Conservation (phyloP, 2,888 invertebrate species). For the Eristalinus aeneus region DNA sequence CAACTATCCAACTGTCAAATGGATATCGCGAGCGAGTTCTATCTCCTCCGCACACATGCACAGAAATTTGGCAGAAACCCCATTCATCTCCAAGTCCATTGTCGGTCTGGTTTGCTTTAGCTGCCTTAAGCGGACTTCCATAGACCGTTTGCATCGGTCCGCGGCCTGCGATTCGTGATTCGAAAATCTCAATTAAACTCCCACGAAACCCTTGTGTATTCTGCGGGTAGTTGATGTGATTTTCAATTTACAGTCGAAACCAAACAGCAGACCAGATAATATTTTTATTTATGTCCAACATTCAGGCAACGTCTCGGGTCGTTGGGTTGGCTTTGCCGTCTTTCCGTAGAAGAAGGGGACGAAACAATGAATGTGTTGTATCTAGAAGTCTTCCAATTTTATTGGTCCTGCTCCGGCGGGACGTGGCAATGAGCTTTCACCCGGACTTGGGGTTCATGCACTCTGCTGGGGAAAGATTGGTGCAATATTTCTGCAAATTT, state of each 20-base stretch:
- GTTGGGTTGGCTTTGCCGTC: conserved; percentile 50
- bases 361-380: conserved; percentile 56
- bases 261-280: conserved; percentile 63
- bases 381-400: conserved; percentile 61
- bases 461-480: conserved; percentile 6
- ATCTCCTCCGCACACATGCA: not conserved
- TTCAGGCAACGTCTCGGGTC: not conserved
- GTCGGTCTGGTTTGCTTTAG: conserved; percentile 48
- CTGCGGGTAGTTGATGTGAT: conserved; percentile 66
- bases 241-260: conserved; percentile 69
- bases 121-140: not conserved
- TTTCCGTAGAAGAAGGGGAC: not conserved
- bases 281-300: conserved; percentile 63
- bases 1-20: conserved; percentile 67
- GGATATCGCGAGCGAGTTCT: conserved; percentile 53
- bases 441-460: not conserved
- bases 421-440: not conserved
- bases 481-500: conserved; percentile 66
- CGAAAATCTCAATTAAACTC: conserved; percentile 66
- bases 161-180: conserved; percentile 21
- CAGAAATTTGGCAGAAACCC: too few species aligned
- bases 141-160: not conserved
- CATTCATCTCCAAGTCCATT: conserved; percentile 53
- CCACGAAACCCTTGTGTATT: conserved; percentile 32
- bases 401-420: conserved; percentile 11